Base-by-base conservation (phyloP, 2,888 invertebrate species). In the Strigamia crassipes region DNA sequence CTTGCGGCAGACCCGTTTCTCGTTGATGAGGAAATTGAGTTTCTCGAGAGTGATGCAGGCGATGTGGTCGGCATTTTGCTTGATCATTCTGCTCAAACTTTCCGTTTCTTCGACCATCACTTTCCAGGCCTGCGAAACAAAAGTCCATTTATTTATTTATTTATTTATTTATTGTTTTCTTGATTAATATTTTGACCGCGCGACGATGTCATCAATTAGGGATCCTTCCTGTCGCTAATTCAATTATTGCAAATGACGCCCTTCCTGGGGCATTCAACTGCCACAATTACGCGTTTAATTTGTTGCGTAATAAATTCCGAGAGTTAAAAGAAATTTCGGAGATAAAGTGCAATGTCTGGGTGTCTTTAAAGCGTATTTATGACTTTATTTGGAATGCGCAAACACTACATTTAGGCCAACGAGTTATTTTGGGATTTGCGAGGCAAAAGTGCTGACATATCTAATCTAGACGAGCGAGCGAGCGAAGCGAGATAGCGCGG, bases 61-160 rank as follows among this genome's bases (percentile, higher is more conserved):
- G 85, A 97, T 90, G 31, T 92, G 91, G 87, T 97, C 96, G 1
- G 96, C 94, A 87, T 96, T 96, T 83, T 93, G 91, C 86, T 92
- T 93, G 83, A 97, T 92, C 84, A 94, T 90, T 85, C 93, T 93
- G 27, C 94, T 94, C 82, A 94, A 93, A 86, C 92, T 93, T 87
- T 97, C 96, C 88, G 96, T 91, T 86, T 96, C 96, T 86, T 95
- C 94, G 88, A 96, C 93, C 89, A 96, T 93, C 82, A 92, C 92
- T 85, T 92, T 92, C 96, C 96, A 96, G 80, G 90, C 90, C 90
- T 91, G 92, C 83, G 27, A 85, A 23, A 61, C 1, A 1, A n/a
- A n/a, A n/a, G n/a, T n/a, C n/a, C 27, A 27, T 27, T 27, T 27
- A 27, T 27, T 27, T 27, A 61, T 61, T 38, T 38, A 38, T 38